phyloP scores from a whole-genome alignment of 2,113 vertebrate species.

The Psilopogon haemacephalus region DNA sequence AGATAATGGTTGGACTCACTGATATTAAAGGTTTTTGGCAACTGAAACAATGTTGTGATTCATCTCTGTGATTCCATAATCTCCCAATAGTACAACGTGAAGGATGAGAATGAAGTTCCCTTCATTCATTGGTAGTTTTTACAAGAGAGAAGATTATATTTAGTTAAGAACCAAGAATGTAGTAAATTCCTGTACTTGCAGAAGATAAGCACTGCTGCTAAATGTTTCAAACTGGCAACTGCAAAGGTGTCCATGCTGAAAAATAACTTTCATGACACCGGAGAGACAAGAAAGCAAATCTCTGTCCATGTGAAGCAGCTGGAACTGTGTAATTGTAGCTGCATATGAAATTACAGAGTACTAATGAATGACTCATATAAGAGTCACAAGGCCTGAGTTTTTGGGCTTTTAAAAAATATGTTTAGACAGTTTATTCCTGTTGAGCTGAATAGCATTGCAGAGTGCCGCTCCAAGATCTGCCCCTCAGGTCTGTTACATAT shows the following conservation, averaged over 20 bases:
- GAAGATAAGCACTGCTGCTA: neutral
- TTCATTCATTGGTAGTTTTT: neutral
- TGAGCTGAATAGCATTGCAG: conserved; percentile 20
- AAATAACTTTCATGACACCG: conserved; percentile 5
- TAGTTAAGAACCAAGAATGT: neutral
- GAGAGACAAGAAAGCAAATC: neutral
- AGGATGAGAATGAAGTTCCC: neutral
- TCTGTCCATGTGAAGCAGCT: conserved; percentile 1
- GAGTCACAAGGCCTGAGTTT: conserved; percentile 23
- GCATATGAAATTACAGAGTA: conserved; percentile 34
- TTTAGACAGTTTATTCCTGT: conserved; percentile 36
- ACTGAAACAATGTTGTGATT: no score
- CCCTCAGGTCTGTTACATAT: conserved; percentile 26
- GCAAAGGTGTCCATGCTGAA: neutral
- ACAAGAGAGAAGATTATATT: neutral
- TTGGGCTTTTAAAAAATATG: neutral
- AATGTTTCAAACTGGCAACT: neutral
- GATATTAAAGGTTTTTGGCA: no score
- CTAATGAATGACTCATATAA: neutral
- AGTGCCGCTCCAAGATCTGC: conserved; percentile 6
- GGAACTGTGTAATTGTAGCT: conserved; percentile 2
- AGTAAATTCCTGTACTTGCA: neutral
- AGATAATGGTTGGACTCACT: no score
- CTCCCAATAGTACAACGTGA: neutral
- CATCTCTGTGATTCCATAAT: no score